Evolutionary conservation across 1,140 invertebrate species (phyloP).

Genomic region (Drosophila repleta): DNA sequence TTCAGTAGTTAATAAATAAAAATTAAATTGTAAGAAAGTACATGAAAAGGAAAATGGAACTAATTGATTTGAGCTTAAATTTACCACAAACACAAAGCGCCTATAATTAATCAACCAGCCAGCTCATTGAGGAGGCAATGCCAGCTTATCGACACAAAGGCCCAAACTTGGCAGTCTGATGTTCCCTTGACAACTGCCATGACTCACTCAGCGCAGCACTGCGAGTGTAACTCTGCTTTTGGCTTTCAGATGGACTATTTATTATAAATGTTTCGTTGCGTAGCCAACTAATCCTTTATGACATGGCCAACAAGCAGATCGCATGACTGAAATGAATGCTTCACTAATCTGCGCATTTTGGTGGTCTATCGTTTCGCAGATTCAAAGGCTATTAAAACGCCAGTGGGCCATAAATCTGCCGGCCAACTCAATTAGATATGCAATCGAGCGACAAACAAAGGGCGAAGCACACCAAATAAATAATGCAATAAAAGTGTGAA

Average conservation of each 20-base stretch:
- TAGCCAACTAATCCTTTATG: background rate
- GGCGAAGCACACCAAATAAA: constrained; percentile 35
- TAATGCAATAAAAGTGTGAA: constrained; percentile 57
- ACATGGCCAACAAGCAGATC: background rate
- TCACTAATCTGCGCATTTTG: constrained; percentile 25
- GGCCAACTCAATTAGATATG: constrained; percentile 58
- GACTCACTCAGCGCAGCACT: background rate
- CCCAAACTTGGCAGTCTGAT: background rate
- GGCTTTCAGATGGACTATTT: background rate
- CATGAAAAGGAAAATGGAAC: too few relatives aligned
- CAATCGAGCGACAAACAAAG: constrained; percentile 38
- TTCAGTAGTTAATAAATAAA: too few relatives aligned
- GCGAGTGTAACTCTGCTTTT: background rate
- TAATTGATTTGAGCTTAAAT: too few relatives aligned
- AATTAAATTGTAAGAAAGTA: too few relatives aligned
- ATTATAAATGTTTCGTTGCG: background rate
- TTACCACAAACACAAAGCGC: too few relatives aligned
- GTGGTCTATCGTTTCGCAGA: constrained; percentile 12
- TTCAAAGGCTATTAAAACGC: constrained; percentile 33
- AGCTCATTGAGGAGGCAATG: background rate
- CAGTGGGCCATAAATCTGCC: constrained; percentile 42
- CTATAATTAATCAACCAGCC: too few relatives aligned
- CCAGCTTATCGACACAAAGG: background rate
- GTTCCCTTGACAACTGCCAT: background rate
- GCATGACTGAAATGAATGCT: constrained; percentile 1